phyloP scores from a whole-genome alignment of 2,113 vertebrate species.

The Haemorhous mexicanus region DNA sequence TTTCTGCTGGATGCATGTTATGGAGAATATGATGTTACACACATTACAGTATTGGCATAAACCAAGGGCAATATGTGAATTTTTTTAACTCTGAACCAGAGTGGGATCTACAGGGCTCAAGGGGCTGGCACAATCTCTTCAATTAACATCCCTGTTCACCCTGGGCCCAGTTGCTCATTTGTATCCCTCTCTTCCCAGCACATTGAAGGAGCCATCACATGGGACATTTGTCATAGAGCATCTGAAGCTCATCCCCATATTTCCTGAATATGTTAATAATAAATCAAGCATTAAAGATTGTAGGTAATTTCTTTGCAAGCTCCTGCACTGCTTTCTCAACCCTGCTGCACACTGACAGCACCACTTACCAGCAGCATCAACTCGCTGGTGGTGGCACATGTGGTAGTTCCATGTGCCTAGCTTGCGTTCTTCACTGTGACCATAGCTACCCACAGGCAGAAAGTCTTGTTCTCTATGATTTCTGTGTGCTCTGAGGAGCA shows the following conservation, averaged over 20 bases:
- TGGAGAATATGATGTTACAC: neutral
- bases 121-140: neutral
- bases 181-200: neutral
- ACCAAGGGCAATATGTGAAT: neutral
- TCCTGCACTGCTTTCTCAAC: neutral
- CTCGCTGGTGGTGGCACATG: accelerated
- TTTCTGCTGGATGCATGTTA: neutral
- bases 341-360: neutral
- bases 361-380: neutral
- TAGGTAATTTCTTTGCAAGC: neutral
- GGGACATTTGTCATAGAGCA: neutral
- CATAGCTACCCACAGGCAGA: neutral
- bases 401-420: neutral
- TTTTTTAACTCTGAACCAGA: neutral
- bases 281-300: neutral
- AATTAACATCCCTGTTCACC: neutral
- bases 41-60: neutral
- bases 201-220: neutral
- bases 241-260: neutral
- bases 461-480: neutral
- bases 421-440: neutral
- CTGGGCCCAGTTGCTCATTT: neutral
- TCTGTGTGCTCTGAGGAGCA: neutral
- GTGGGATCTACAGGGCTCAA: neutral
- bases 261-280: neutral